Conservation (phyloP, 1,140 invertebrate genomes). For the Nephila pilipes region DNA sequence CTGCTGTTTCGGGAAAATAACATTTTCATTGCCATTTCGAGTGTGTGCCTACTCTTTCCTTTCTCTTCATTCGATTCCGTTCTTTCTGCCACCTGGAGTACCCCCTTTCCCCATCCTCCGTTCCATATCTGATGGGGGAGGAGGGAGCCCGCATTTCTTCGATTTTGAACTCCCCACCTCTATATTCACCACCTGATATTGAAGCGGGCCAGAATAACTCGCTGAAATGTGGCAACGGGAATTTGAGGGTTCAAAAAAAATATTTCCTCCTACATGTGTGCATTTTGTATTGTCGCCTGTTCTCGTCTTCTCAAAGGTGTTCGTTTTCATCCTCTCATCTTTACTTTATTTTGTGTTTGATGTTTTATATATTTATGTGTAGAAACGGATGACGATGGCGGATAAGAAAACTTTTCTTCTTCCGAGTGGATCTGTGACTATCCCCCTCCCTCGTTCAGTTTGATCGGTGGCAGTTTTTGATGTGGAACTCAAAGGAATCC, state of each 20-base stretch:
- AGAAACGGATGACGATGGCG: background rate
- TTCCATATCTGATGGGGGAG: background rate
- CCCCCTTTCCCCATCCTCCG: background rate
- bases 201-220: background rate
- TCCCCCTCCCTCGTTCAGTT: too few relatives aligned
- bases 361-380: background rate
- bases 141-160: background rate
- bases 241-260: too few relatives aligned
- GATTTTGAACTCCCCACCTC: background rate
- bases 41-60: background rate
- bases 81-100: constrained; percentile 26
- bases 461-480: too few relatives aligned
- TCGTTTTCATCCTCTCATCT: too few relatives aligned
- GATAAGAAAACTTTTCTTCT: background rate
- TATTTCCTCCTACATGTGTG: too few relatives aligned
- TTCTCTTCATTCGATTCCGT: constrained; percentile 2
- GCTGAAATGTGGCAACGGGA: background rate
- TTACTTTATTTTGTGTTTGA: background rate
- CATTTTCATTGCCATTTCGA: constrained; percentile 4
- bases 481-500: too few relatives aligned
- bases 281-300: too few relatives aligned
- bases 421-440: too few relatives aligned
- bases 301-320: too few relatives aligned
- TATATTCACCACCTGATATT: background rate
- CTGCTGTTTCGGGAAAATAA: background rate